Evolutionary conservation across 1,140 invertebrate genomes (phyloP), one percentile per base, ranked within the genome.

Genomic region (Drosophila takahashii): DNA sequence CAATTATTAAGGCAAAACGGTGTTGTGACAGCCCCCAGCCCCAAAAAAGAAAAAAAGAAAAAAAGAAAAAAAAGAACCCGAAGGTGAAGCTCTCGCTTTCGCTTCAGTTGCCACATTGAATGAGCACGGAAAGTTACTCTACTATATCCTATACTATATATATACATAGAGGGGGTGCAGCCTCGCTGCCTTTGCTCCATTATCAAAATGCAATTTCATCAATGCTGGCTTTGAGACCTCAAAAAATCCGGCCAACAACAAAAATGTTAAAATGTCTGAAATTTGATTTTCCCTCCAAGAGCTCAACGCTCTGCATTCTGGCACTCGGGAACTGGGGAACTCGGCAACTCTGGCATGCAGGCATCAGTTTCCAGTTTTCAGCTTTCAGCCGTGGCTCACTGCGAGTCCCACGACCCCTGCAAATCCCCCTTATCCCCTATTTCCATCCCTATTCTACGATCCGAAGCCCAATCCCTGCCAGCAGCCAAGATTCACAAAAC

Each of bases 131-230:
- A 65, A 59, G 39, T 61, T 54, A 53, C 50, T 76, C 36, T 44
- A 44, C 41, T 44, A 44, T 18, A 42, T 22, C 22, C 34, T 36
- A 36, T 36, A 36, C 34, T 4, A 13, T 15, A 39, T 13, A 39
- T 39, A 39, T 7, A 54, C 53, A 37, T 50, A 39, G 41, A 56
- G 29, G 4, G 45, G 6, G 32, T 29, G 39, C 27, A 36, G 37
- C 47, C 51, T 15, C 13, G n/a, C n/a, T 44, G 16, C 29, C 44
- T 52, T 27, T 56, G 72, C 73, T 76, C 62, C 75, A 74, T 83
- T 79, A 79, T 79, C 80, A 83, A 76, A 79, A 83, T 83, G 75
- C 75, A 84, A 79, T 84, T 76, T 64, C 64, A 84, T 84, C 79
- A 84, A 84, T 84, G 59, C 64, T 52, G 60, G 60, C 72, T 76